Conservation (phyloP, 2,888 invertebrate species). For the Drosophila yooni region DNA sequence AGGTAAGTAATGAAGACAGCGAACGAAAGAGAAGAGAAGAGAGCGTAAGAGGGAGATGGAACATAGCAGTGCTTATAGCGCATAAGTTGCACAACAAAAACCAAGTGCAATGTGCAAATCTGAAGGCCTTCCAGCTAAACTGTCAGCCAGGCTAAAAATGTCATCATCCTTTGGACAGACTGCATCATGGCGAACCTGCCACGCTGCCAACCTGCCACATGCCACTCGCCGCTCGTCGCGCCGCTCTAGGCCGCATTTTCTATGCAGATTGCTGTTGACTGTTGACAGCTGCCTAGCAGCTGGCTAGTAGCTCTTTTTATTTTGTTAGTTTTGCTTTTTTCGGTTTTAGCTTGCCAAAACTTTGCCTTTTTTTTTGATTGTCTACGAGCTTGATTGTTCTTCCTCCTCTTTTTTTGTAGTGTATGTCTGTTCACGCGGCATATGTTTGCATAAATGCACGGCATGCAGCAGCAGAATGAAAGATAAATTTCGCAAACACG, state of each 20-base stretch:
- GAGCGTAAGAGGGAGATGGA: not conserved
- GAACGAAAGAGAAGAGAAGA: not conserved
- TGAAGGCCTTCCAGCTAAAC: constrained; percentile 18
- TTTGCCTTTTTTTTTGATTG: constrained; percentile 41
- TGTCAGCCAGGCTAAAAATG: constrained; percentile 41
- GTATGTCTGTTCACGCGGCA: constrained; percentile 59
- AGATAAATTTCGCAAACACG: constrained; percentile 75
- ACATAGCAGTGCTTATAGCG: constrained; percentile 10
- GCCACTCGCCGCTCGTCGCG: not conserved
- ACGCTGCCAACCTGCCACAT: constrained; percentile 2
- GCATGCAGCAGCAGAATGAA: constrained; percentile 63
- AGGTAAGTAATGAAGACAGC: not conserved
- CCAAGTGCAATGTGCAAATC: constrained; percentile 21
- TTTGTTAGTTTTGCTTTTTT: constrained; percentile 29
- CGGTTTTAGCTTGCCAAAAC: constrained; percentile 36
- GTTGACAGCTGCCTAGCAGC: constrained; percentile 69
- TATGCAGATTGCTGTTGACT: constrained; percentile 65
- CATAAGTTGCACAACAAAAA: constrained; percentile 24
- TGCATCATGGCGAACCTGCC: constrained; percentile 5
- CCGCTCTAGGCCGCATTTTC: constrained; percentile 23
- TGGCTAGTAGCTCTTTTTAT: constrained; percentile 31
- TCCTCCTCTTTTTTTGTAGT: not conserved
- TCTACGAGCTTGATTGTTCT: constrained; percentile 33
- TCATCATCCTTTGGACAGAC: constrained; percentile 44
- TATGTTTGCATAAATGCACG: constrained; percentile 76